Base-by-base conservation (phyloP, 2,113 vertebrate genomes). In the Nesogale talazaci region DNA sequence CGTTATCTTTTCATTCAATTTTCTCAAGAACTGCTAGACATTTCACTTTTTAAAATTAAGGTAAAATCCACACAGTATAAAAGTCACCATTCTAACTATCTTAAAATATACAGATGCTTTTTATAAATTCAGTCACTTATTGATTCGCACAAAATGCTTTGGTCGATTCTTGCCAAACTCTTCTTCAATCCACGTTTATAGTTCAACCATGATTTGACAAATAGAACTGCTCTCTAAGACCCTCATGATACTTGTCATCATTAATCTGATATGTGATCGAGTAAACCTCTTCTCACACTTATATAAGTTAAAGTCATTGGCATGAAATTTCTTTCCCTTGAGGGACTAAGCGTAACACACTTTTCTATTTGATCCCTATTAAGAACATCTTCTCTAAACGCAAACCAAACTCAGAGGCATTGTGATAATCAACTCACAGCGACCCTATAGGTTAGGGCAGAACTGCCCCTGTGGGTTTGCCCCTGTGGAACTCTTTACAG, bases 221-320 rank as follows among this genome's bases (percentile, higher is more conserved):
- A 67, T 67, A 36, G 29, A 80, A 83, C 15, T 79, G 23, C 6
- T 61, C 38, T 40, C 31, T 29, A 59, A 78, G 76, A 70, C 52
- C 61, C 82, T 34, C 6, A 84, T 36, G 23, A 76, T 61, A 83
- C 5, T n/a, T 40, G 78, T 25, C 75, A 3, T 65, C 65, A 78
- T 75, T 94, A 92, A 86, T 90, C 42, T 67, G 7, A 88, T 34
- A 69, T 17, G 38, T 42, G 42, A 74, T 72, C 75, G 84, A 10
- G 46, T 87, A 36, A 59, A 59, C 56, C 42, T 10, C 85, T 85
- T 91, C 79, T 95, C 42, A 67, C 7, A n/a, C 82, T 78, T 74
- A n/a, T 82, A 52, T 20, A 70, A 78, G 75, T 90, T 88, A 75
- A 91, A 46, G 8, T 40, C 57, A 38, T 42, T 42, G 70, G 79